Base-by-base conservation (phyloP, 2,113 vertebrate genomes). In the Myiozetetes cayanensis region DNA sequence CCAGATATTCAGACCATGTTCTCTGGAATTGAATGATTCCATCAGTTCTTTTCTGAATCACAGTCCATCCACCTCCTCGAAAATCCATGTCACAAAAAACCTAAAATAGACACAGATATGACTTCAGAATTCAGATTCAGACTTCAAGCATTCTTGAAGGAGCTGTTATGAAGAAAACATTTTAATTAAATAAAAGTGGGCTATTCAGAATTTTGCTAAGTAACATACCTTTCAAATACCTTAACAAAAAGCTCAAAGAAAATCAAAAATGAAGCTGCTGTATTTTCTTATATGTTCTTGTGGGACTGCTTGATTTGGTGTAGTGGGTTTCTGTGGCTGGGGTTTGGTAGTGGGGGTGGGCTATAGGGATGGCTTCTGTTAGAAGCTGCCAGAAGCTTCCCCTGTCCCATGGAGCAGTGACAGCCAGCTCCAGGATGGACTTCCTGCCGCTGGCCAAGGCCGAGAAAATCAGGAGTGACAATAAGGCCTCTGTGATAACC, bases 41-140 rank as follows among this genome's bases (percentile, higher is more conserved):
- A 18, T 98, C 98, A 17, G 96, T 98, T 96, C 99, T 98, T 93
- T 98, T 98, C 84, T 99, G 99, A 96, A 99, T 96, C 86, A 99
- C 98, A 5, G 99, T 99, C 99, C 99, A 99, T 55, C 99, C 99
- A 18, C 99, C 99, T 93, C 98, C 99, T 99, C 98, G 98, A 88
- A 98, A 99, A 95, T 99, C 99, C 99, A 99, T 99, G 94, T 99
- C 99, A 97, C 99, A 99, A 94, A 99, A 98, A 43, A 99, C 99
- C 99, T 99, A 96, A 85, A 97, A 93, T 3, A 61, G 52, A 79
- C 6, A 76, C 33, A 92, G 24, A 44, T 81, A 85, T 43, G 22
- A 56, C 50, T 52, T 52, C 50, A 28, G 50, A 52, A 52, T 52
- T 52, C 50, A 52, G 50, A 52, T 28, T 52, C 25, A 52, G 50